Percentiles rank a stretch among this genome's conserved stretches.
Conservation (phyloP, 2,797 vertebrate species). For the Oceanodroma leucorhoa region DNA sequence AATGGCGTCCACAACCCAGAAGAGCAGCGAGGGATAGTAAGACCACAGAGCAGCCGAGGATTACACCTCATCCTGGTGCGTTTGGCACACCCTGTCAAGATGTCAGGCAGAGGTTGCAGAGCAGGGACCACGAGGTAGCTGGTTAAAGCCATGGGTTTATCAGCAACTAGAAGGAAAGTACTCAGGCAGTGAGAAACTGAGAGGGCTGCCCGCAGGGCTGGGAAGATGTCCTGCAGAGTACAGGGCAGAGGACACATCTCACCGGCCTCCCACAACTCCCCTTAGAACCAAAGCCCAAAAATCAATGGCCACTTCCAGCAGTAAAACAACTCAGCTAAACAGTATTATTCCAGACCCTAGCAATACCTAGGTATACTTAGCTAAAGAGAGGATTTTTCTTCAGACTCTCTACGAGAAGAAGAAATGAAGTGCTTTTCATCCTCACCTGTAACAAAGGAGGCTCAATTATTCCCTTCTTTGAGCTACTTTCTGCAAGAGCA, state of each 20-base stretch:
- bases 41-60: background rate
- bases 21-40: accelerated
- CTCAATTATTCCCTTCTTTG: background rate
- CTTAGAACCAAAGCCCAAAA: background rate
- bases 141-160: background rate
- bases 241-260: background rate
- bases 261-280: accelerated
- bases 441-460: background rate
- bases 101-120: background rate
- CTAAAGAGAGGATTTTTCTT: background rate
- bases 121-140: background rate
- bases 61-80: background rate
- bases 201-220: background rate
- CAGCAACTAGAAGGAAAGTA: background rate
- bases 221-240: background rate
- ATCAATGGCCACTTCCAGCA: background rate
- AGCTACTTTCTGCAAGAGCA: background rate
- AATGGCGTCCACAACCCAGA: background rate
- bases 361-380: background rate
- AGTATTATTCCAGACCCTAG: background rate
- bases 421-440: background rate
- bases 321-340: background rate
- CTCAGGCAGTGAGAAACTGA: background rate
- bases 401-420: background rate
- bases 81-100: accelerated